phyloP scores from a whole-genome alignment of 2,113 vertebrate genomes.

The Oreocharis arfaki region DNA sequence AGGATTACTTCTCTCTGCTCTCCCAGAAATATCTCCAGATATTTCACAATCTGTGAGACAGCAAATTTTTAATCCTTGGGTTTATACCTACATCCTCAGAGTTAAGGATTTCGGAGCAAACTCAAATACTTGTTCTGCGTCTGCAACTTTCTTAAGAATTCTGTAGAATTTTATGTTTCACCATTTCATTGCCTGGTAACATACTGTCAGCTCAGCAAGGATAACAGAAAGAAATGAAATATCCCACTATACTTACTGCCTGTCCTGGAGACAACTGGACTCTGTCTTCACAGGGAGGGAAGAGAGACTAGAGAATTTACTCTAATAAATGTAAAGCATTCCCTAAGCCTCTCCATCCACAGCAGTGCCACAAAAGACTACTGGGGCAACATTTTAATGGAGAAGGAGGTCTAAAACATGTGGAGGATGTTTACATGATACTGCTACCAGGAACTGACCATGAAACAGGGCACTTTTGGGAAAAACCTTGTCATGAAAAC shows the following conservation, averaged over 20 bases:
- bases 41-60: neutral
- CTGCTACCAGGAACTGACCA: neutral
- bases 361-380: neutral
- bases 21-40: neutral
- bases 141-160: neutral
- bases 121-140: neutral
- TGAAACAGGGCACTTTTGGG: neutral
- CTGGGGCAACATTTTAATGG: neutral
- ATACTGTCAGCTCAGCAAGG: neutral
- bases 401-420: neutral
- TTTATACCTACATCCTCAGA: neutral
- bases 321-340: neutral
- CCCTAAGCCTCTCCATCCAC: neutral
- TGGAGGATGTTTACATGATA: neutral
- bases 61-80: neutral
- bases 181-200: neutral
- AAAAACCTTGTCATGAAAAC: neutral
- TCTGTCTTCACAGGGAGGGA: neutral
- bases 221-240: neutral
- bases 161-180: neutral
- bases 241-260: slow-evolving; percentile 1
- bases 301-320: neutral
- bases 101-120: neutral
- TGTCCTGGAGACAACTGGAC: neutral
- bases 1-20: neutral